phyloP scores from a whole-genome alignment of 2,797 vertebrate species.

The Mergus octosetaceus region DNA sequence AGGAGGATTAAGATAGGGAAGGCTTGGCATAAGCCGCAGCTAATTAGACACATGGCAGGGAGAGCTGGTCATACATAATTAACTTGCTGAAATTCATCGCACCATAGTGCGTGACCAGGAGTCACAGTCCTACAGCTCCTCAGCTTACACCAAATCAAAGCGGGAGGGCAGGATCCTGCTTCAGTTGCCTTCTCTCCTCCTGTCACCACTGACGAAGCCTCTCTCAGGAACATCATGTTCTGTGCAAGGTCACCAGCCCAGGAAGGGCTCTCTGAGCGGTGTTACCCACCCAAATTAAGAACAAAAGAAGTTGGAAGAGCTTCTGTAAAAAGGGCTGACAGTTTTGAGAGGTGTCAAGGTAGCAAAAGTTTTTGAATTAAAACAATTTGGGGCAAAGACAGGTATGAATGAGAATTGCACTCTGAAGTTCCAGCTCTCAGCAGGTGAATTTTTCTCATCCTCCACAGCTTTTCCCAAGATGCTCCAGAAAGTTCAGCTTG shows the following conservation, averaged over 20 bases:
- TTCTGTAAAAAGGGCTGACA: neutral
- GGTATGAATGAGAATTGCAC: neutral
- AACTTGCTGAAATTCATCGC: neutral
- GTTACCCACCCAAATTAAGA: neutral
- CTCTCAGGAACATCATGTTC: accelerated
- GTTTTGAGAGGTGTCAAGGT: neutral
- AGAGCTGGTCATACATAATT: neutral
- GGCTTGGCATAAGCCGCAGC: slow-evolving; percentile 1
- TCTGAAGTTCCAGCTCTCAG: neutral
- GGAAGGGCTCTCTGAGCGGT: neutral
- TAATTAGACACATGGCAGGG: neutral
- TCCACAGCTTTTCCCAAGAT: neutral
- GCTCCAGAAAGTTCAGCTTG: neutral
- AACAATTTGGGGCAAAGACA: neutral
- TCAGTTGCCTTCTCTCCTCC: neutral
- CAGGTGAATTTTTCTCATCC: neutral
- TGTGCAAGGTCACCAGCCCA: neutral
- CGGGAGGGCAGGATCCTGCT: neutral
- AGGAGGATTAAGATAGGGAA: neutral
- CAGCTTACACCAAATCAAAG: neutral
- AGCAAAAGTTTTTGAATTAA: neutral
- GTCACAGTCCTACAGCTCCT: neutral
- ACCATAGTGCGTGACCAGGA: neutral
- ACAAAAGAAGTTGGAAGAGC: neutral
- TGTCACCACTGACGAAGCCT: neutral